A percentile compares a stretch with the other conserved stretches of the same genome.
phyloP scores from a whole-genome alignment of 2,797 vertebrate genomes.

The Phyllotis vaccarum region DNA sequence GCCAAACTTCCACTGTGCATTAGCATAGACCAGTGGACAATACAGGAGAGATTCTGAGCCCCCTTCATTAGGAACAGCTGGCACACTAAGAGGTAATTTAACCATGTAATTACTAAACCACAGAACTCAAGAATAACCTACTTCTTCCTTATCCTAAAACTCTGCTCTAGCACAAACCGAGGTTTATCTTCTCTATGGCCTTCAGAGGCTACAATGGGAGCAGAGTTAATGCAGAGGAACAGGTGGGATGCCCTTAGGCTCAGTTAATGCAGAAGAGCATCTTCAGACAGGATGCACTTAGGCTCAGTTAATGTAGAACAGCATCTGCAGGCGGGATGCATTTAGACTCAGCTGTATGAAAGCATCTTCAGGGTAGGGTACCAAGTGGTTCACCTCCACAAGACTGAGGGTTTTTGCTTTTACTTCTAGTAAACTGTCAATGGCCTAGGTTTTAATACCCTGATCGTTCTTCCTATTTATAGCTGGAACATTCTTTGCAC shows the following conservation, averaged over 20 bases:
- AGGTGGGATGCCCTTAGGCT: not conserved
- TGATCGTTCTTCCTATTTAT: not conserved
- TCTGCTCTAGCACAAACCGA: not conserved
- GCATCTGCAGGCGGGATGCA: not conserved
- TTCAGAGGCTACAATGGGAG: not conserved
- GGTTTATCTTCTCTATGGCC: not conserved
- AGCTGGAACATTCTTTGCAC: not conserved
- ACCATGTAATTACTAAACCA: not conserved
- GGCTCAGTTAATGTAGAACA: not conserved
- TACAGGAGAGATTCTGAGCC: not conserved
- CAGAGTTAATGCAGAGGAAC: not conserved
- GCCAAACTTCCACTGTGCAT: not conserved
- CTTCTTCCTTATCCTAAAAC: not conserved
- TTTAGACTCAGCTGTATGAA: no score
- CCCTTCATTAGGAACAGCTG: not conserved
- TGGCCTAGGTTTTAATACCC: slow-evolving; percentile 7
- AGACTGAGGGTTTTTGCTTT: not conserved
- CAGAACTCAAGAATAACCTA: not conserved
- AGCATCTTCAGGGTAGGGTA: not conserved
- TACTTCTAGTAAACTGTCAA: slow-evolving; percentile 8
- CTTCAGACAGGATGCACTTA: not conserved
- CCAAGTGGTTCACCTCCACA: not conserved
- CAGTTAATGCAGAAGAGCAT: not conserved
- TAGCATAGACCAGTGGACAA: not conserved
- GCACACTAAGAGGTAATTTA: not conserved